Percentiles rank a stretch among this genome's conserved stretches.
Conservation (phyloP, 2,113 vertebrate species). For the Ploceus nigricollis region DNA sequence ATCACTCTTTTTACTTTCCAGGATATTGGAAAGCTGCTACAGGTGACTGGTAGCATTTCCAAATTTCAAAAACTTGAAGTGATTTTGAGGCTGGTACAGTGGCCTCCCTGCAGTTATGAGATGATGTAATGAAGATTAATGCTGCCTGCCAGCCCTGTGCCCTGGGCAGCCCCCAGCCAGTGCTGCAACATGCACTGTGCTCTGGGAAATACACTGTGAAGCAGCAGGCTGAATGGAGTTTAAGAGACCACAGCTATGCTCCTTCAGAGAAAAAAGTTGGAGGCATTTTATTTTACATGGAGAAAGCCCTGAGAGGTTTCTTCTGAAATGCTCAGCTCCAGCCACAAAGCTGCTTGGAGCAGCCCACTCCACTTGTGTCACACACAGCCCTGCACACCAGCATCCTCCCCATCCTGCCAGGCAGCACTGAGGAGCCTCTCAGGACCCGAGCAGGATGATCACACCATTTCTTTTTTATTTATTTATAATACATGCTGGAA, state of each 20-base stretch:
- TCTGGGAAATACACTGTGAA: neutral
- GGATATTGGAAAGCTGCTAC: neutral
- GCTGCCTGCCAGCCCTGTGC: neutral
- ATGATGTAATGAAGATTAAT: neutral
- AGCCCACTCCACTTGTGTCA: accelerated
- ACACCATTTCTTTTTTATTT: accelerated
- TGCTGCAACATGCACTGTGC: neutral
- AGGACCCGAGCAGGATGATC: neutral
- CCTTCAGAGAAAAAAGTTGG: neutral
- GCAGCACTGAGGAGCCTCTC: neutral
- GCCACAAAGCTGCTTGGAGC: neutral
- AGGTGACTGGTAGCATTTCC: neutral
- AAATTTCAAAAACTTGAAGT: neutral
- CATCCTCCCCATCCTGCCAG: neutral
- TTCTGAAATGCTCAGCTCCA: neutral
- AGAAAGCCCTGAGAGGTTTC: neutral
- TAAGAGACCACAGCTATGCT: neutral
- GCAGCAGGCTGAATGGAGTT: neutral
- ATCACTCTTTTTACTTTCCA: neutral
- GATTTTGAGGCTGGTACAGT: neutral
- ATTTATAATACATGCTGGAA: neutral
- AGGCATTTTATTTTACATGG: neutral
- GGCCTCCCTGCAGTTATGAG: neutral
- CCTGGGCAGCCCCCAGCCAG: neutral
- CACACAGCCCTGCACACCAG: neutral